Evolutionary conservation across 2,888 invertebrate genomes (phyloP), one percentile per base, ranked within the genome.

Genomic region (Fabriciana adippe): DNA sequence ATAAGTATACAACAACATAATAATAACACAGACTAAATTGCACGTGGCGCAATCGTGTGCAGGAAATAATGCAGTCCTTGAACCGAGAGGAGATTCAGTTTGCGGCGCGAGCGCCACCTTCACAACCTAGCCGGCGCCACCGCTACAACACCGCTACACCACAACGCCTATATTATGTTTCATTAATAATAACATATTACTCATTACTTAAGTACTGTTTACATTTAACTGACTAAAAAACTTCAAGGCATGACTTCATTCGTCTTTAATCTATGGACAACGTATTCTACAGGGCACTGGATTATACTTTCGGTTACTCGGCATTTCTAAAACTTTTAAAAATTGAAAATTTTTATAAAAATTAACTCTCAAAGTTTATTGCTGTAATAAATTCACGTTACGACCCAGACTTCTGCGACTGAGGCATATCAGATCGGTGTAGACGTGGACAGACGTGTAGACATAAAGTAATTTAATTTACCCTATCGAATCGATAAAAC

Each of bases 1-100:
- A 90, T 91, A 91, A 90, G 89, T 90, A 92, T 87, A 92, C 90
- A 92, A 92, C 92, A 92, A 92, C 90, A 84, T 90, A 91, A 89
- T 89, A 88, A 90, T 92, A 92, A 91, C 90, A 92, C 90, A 92
- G 91, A 90, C 86, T 90, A 89, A 90, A 92, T 92, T 92, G 92
- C 92, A 92, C 91, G 84, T 84, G 87, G 85, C 87, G 90, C 89
- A 88, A 89, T 87, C 84, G 87, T 89, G 90, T 90, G 90, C 87
- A 87, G 89, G 88, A 88, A 88, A 88, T 82, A 84, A 84, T 86
- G 87, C 92, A 90, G 90, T 90, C 90, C 86, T 86, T 89, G 89
- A 88, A 89, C 89, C 87, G 26, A 89, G 85, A 86, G 85, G 91
- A 92, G 92, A 92, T 91, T 91, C 92, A 88, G 85, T 84, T 79